phyloP scores from a whole-genome alignment of 2,797 vertebrate genomes.

The Propithecus deckenii region DNA sequence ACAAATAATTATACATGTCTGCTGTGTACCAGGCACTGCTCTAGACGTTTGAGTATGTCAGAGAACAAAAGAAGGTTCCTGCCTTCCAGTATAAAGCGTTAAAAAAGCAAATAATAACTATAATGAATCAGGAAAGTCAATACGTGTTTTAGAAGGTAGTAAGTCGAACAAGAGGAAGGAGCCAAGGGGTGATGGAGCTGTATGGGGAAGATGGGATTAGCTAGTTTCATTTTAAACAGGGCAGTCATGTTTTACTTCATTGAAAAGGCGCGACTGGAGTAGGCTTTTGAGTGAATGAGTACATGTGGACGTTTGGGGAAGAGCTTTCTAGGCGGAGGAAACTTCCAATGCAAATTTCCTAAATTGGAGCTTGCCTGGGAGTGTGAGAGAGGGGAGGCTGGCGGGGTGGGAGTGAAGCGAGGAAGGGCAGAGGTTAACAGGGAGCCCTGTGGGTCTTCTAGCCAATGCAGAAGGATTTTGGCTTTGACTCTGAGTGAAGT shows the following conservation, averaged over 20 bases:
- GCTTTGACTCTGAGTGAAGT: neutral
- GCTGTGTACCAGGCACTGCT: neutral
- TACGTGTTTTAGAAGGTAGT: neutral
- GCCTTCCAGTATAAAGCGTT: neutral
- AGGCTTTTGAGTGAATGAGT: neutral
- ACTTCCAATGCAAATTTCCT: neutral
- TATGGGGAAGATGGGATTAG: neutral
- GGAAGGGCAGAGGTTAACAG: neutral
- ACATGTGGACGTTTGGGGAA: neutral
- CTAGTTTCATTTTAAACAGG: neutral
- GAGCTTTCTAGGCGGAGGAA: neutral
- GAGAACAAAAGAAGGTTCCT: neutral
- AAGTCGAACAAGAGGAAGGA: neutral
- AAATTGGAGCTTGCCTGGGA: neutral
- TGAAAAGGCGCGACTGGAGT: neutral
- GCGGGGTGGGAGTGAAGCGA: neutral
- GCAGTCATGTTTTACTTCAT: neutral
- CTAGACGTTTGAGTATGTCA: neutral
- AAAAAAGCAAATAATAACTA: neutral
- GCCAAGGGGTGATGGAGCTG: neutral
- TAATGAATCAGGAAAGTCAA: neutral
- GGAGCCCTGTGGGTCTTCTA: neutral
- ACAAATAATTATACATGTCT: neutral
- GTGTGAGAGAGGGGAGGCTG: neutral
- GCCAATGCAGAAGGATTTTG: neutral